These are phyloP conservation scores for Oryctolagus cuniculus DNA, from an alignment of 2,113 vertebrate species.

Conservation along the genomic window DNA sequence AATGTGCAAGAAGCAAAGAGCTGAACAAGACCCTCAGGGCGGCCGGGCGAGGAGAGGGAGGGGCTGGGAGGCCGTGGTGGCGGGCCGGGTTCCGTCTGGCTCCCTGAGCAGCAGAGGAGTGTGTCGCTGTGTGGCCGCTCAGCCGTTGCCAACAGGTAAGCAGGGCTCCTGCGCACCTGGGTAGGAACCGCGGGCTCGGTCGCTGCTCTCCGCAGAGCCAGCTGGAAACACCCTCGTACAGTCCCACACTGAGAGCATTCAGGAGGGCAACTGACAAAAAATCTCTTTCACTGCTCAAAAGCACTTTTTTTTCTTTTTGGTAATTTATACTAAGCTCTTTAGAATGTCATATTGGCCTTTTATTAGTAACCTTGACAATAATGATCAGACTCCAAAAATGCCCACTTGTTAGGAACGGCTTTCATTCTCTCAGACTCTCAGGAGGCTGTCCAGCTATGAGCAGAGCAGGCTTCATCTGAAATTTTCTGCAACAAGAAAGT, in stretches of 20 bases:
- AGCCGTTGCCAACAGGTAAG: not conserved
- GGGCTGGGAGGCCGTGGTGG: not conserved
- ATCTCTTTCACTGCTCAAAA: slow-evolving; percentile 66
- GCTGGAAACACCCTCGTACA: not conserved
- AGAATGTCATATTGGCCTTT: slow-evolving; percentile 82
- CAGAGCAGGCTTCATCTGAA: slow-evolving; percentile 41
- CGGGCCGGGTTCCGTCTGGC: not conserved
- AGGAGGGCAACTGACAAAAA: slow-evolving; percentile 63
- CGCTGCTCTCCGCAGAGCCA: not conserved
- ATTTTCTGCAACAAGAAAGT: slow-evolving; percentile 61
- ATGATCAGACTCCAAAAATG: slow-evolving; percentile 83
- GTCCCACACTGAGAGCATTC: slow-evolving; percentile 71
- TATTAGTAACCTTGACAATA: slow-evolving; percentile 84
- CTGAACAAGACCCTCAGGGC: fast-evolving
- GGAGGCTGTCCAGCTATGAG: slow-evolving; percentile 54
- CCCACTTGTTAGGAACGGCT: slow-evolving; percentile 76
- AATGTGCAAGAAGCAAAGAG: fast-evolving
- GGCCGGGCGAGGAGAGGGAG: too few relatives aligned
- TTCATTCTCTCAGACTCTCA: slow-evolving; percentile 60
- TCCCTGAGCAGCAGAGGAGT: not conserved
- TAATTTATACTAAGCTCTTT: slow-evolving; percentile 80
- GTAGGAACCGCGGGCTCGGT: not conserved
- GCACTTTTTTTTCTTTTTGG: slow-evolving; percentile 56
- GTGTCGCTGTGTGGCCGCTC: not conserved
- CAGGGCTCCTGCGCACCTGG: not conserved